Conservation (phyloP, 2,888 invertebrate species). For the Hypomecis atomaria region DNA sequence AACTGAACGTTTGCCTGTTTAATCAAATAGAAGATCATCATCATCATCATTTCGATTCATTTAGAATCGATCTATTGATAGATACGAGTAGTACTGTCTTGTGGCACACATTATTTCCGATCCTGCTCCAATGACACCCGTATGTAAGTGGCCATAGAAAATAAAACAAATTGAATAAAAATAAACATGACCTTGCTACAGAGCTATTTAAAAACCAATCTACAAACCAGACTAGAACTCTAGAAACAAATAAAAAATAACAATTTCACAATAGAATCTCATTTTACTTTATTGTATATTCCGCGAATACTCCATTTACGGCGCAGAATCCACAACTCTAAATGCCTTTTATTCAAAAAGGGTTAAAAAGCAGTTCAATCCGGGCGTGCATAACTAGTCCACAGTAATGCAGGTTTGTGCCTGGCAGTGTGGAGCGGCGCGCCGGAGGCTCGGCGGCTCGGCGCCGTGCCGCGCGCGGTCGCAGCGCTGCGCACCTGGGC, state of each 20-base stretch:
- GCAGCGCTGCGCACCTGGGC: conserved; percentile 72
- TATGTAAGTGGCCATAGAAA: too few relatives aligned
- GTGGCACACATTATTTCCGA: too few relatives aligned
- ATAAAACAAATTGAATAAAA: too few relatives aligned
- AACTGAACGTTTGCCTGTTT: too few relatives aligned
- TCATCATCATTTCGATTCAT: too few relatives aligned
- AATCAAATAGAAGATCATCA: too few relatives aligned
- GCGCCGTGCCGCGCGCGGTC: conserved; percentile 31
- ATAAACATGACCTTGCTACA: too few relatives aligned
- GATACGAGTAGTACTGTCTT: too few relatives aligned
- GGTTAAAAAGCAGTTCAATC: conserved; percentile 32
- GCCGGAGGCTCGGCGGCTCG: background rate
- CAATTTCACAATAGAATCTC: conserved; percentile 1
- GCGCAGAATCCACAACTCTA: conserved; percentile 11
- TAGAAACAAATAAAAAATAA: background rate
- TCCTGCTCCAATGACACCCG: too few relatives aligned
- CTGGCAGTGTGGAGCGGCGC: background rate
- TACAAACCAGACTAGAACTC: background rate
- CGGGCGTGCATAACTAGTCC: conserved; percentile 24
- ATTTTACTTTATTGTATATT: background rate
- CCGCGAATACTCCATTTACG: conserved; percentile 1
- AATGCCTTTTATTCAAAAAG: conserved; percentile 25
- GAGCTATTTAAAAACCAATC: too few relatives aligned
- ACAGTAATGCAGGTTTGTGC: conserved; percentile 22
- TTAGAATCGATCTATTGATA: too few relatives aligned